Percentiles rank a stretch among this genome's conserved stretches.
These are phyloP conservation scores for Adrianichthys oophorus DNA, from an alignment of 2,797 vertebrate species.

Conservation along the genomic window DNA sequence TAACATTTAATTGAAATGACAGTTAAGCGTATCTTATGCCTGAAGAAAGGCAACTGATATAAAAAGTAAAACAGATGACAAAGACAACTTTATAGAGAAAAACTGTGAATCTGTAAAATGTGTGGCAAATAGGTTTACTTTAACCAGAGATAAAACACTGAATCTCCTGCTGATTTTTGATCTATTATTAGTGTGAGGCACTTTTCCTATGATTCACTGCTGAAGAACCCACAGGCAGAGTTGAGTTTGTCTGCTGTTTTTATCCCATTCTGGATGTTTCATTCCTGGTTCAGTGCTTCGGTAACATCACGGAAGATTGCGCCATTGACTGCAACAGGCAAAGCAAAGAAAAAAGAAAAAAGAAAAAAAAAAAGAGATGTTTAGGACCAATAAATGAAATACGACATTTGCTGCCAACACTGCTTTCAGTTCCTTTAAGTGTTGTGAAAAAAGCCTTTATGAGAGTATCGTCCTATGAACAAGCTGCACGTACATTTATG, in stretches of 20 bases:
- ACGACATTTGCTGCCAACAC: not conserved
- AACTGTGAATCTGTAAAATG: constrained; percentile 1
- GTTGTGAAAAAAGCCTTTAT: too few species aligned
- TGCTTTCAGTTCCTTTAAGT: not conserved
- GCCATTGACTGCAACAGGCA: constrained; percentile 80
- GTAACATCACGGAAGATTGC: constrained; percentile 87
- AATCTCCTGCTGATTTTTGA: constrained; percentile 23
- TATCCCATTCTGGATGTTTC: constrained; percentile 4
- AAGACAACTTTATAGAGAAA: constrained; percentile 2
- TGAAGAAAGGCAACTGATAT: constrained; percentile 14
- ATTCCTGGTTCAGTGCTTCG: constrained; percentile 80
- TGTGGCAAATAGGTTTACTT: not conserved
- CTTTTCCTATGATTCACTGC: constrained; percentile 59
- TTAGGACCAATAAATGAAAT: not conserved
- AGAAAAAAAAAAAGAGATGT: constrained; percentile 11
- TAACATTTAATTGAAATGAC: constrained; percentile 10
- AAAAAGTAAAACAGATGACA: not conserved
- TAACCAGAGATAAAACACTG: not conserved
- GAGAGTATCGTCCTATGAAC: too few species aligned
- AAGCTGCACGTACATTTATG: too few species aligned
- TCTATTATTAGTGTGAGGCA: constrained; percentile 59
- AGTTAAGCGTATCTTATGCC: constrained; percentile 1
- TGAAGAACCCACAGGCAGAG: constrained; percentile 36
- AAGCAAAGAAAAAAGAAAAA: too few species aligned
- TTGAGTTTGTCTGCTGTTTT: constrained; percentile 24